These are phyloP conservation scores for Callitettix versicolor DNA, from an alignment of 1,140 invertebrate genomes.

Conservation along the genomic window DNA sequence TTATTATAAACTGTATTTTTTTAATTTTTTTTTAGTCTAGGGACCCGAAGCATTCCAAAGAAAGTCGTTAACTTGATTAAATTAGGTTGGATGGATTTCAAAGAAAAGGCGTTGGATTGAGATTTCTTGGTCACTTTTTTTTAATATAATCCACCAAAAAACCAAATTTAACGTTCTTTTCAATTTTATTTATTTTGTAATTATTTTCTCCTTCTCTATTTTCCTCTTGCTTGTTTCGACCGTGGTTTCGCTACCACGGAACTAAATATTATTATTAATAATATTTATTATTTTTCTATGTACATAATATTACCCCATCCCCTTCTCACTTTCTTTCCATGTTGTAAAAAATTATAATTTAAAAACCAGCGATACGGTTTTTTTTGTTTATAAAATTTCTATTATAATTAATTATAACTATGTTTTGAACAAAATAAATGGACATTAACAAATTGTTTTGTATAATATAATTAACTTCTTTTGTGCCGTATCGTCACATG, in stretches of 20 bases:
- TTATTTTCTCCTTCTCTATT: too few relatives aligned
- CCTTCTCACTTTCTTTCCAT: conserved; percentile 1
- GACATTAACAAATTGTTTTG: too few relatives aligned
- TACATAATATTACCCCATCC: conserved; percentile 12
- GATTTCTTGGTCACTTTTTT: conserved; percentile 7
- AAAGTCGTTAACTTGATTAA: neutral
- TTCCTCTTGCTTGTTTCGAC: neutral
- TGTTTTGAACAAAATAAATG: too few relatives aligned
- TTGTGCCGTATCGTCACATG: too few relatives aligned
- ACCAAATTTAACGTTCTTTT: conserved; percentile 12
- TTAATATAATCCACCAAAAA: conserved; percentile 10
- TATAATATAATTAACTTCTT: too few relatives aligned
- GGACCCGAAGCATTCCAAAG: conserved; percentile 13
- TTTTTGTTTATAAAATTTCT: too few relatives aligned
- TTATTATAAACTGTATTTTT: conserved; percentile 10
- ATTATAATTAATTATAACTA: too few relatives aligned
- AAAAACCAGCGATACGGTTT: too few relatives aligned
- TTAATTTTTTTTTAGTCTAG: conserved; percentile 10
- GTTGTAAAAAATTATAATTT: too few relatives aligned
- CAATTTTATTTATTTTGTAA: neutral
- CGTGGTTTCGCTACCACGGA: conserved; percentile 5
- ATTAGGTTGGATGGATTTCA: neutral
- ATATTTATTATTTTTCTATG: conserved; percentile 15
- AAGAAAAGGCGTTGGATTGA: conserved; percentile 8
- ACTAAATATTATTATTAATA: conserved; percentile 15